phyloP scores from a whole-genome alignment of 2,113 vertebrate genomes.

The Melanocharis versteri region DNA sequence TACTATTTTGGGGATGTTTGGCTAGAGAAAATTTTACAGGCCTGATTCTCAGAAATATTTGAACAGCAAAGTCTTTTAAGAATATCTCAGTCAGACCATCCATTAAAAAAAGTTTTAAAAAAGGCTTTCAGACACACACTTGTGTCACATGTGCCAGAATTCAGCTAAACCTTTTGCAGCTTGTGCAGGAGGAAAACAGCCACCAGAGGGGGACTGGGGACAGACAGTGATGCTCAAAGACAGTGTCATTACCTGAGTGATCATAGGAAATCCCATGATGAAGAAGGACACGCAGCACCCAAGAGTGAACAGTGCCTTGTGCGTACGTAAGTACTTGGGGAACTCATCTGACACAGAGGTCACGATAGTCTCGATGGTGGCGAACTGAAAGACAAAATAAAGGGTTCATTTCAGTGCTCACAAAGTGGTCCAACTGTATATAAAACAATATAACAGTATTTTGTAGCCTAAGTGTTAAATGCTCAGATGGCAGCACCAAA shows the following conservation, averaged over 20 bases:
- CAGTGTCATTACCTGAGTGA: constrained; percentile 84
- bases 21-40: background rate
- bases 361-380: constrained; percentile 97
- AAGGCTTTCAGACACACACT: background rate
- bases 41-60: background rate
- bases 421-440: fast-evolving
- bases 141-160: fast-evolving
- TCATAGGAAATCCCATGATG: constrained; percentile 97
- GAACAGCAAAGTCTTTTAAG: background rate
- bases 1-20: background rate
- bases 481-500: background rate
- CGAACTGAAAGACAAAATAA: constrained; percentile 78
- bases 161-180: background rate
- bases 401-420: fast-evolving
- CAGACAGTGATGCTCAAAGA: background rate
- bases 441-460: fast-evolving
- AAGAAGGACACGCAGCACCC: constrained; percentile 89
- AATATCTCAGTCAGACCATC: background rate
- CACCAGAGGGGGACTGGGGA: background rate
- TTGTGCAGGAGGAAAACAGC: background rate
- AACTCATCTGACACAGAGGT: constrained; percentile 96
- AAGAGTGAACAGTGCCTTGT: constrained; percentile 92
- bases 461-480: background rate
- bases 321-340: constrained; percentile 91
- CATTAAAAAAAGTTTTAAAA: no score